phyloP scores from a whole-genome alignment of 2,797 vertebrate genomes.

The Rallus crepitans region DNA sequence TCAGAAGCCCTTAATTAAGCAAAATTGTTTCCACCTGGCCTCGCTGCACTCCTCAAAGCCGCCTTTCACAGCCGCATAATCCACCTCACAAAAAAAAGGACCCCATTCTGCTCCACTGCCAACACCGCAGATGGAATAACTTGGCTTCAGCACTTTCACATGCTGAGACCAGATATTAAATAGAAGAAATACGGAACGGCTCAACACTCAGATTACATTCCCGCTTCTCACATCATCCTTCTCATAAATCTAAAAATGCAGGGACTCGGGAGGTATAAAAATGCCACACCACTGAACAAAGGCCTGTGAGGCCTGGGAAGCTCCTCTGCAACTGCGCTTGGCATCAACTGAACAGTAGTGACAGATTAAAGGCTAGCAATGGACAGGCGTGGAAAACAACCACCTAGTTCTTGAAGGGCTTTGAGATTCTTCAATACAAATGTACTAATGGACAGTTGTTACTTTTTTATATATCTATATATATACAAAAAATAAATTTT shows the following conservation, averaged over 20 bases:
- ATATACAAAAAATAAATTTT: not conserved
- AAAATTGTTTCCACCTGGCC: conserved; percentile 57
- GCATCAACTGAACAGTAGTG: not conserved
- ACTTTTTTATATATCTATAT: not conserved
- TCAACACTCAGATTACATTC: conserved; percentile 61
- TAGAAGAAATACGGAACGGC: conserved; percentile 28
- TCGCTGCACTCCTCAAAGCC: not conserved
- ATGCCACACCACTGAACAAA: not conserved
- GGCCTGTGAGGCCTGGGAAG: not conserved
- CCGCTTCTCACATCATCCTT: conserved; percentile 67
- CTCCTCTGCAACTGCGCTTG: not conserved
- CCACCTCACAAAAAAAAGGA: conserved; percentile 36
- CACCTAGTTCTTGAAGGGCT: not conserved
- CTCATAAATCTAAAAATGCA: conserved; percentile 73
- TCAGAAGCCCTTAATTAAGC: conserved; percentile 41
- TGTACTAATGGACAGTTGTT: not conserved
- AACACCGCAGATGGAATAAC: conserved; percentile 45
- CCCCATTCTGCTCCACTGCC: conserved; percentile 3
- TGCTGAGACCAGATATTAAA: conserved; percentile 73
- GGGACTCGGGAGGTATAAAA: conserved; percentile 59
- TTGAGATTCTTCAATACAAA: not conserved
- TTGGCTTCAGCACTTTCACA: conserved; percentile 62
- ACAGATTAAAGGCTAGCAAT: not conserved
- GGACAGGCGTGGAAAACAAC: not conserved
- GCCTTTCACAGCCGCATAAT: conserved; percentile 46